Evolutionary conservation across 2,888 invertebrate genomes (phyloP), one percentile per base, ranked within the genome.

Genomic region (Drosophila cognata): DNA sequence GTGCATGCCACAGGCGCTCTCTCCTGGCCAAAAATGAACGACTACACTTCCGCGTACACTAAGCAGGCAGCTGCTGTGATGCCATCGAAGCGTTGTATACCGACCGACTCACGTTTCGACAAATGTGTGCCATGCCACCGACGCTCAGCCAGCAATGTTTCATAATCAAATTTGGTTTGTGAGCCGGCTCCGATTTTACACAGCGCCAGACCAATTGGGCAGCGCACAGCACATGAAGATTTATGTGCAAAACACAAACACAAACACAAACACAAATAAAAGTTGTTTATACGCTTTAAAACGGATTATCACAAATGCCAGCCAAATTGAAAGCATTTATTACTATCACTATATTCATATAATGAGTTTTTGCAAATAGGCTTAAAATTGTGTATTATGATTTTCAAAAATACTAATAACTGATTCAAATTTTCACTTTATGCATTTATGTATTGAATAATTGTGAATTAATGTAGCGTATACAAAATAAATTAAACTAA

Each of bases 101-200:
- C 25, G 16, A 16, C 53, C 28, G 35, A 41, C 69, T 72, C 65
- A 63, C 71, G 66, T 72, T 82, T 81, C 83, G 84, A 81, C 75
- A 82, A 81, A 82, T 82, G 71, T 71, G 66, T 65, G 65, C 51
- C 73, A 64, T 65, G 65, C 51, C 73, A 61, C 73, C 74, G 70
- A 61, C 63, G 65, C 64, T 53, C 65, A 41, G 18, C 38, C 59
- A 29, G 63, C 78, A 62, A 82, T 82, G 79, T 81, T 84, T 82
- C 81, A 84, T 82, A 84, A 82, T 84, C 81, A 82, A 81, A 84
- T 79, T 81, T 71, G 68, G 71, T 60, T 71, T 62, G 61, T 55
- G 25, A 35, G 48, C 48, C 35, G 64, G 46, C 52, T 48, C 31
- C 48, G 51, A 70, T 68, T 82, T 63, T 64, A 57, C 77, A 77